Base-by-base conservation (phyloP, 2,113 vertebrate species). In the Probosciger aterrimus region DNA sequence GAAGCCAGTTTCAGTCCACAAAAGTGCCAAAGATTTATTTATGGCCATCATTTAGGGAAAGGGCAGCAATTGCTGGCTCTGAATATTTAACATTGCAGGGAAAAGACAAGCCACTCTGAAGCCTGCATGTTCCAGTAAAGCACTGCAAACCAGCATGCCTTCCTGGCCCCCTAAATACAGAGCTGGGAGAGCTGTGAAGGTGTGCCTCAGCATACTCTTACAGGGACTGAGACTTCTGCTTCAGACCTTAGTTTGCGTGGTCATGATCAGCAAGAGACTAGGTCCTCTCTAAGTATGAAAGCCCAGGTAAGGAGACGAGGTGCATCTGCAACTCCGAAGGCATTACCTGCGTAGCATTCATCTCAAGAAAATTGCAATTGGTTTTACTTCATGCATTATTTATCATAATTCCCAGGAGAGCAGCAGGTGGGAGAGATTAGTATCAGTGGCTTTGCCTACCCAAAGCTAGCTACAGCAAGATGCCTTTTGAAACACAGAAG, bases 1-100 rank as follows among this genome's bases (percentile, higher is more conserved):
- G 82, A 65, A 92, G 68, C 37, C 87, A 83, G 95, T 91, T 93
- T 75, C 57, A 95, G 93, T 96, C 81, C 92, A 94, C 86, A 97
- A 96, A 94, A 94, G 12, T 5, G 57, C 5, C 65, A 84, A 73
- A 92, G 80, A 94, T 93, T 93, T 93, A 95, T 96, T 96, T 95
- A 96, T 96, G 92, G 70, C 83, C 49, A 49, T 85, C 74, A 69
- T 93, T 95, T 92, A 92, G 44, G 73, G 31, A 96, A 96, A 96
- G 95, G 92, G 91, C 83, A 96, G 86, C 57, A 60, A 76, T 90
- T 78, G 33, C 39, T 88, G 33, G 52, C 94, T 46, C 69, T 95
- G 90, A 94, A 95, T 95, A 93, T 93, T 96, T 93, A 96, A 92
- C 39, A 55, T 28, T 0, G 0, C 67, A 65, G 49, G 79, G 49